Base-by-base conservation (phyloP, 2,797 vertebrate genomes). In the Pantherophis vulpinus region DNA sequence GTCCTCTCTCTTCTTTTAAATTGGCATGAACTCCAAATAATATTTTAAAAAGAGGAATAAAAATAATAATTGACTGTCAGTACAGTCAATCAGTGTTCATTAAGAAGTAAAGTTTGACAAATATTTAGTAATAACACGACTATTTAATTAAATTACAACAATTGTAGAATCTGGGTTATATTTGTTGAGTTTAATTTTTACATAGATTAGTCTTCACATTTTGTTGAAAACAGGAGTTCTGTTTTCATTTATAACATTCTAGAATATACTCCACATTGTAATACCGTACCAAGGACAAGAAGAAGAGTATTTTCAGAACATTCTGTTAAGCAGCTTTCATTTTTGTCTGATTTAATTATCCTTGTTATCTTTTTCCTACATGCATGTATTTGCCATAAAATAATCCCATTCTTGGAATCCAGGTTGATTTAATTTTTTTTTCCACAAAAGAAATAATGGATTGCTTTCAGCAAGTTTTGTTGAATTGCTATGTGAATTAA, bases 281-380 rank as follows among this genome's bases (percentile, higher is more conserved):
- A 88, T 89, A 74, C 56, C 16, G 16, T 58, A 58, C 32, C 70
- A 92, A 92, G 87, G 42, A 61, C 12, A 89, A 59, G 70, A 90
- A 93, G 58, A 59, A 93, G 56, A 83, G 37, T 86, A 32, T 90
- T 90, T 93, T 87, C 88, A 87, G 83, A 90, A 60, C 51, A 55
- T 90, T 93, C 16, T 90, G 25, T 63, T 29, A 29, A 63, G 27
- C 29, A 93, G 88, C 74, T 90, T 89, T 90, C 27, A 55, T 93
- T 87, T 70, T 70, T 59, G 59, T 63, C 83, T 90, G 74, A 55
- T 55, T 86, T 93, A 51, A 93, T 93, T 59, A 51, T 88, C 87
- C 61, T 59, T 92, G 25, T 70, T 88, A 29, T 25, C 4, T 74
- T 90, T 89, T 54, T 55, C 63, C 27, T 58, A 37, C 58, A 74